Conservation (phyloP, 2,888 invertebrate genomes). For the Drosophila yooni region DNA sequence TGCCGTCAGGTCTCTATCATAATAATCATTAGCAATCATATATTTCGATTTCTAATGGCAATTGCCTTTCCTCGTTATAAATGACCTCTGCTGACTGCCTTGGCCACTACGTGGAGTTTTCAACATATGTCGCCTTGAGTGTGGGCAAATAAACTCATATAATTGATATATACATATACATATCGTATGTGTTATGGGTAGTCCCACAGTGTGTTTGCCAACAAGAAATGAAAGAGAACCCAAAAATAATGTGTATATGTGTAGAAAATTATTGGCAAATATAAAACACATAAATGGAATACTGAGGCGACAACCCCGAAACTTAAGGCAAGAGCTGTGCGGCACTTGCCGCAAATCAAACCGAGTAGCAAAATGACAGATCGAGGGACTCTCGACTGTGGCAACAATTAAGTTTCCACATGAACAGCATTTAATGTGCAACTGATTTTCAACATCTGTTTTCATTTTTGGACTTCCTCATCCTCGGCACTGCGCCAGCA, state of each 20-base stretch:
- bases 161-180: conserved; percentile 31
- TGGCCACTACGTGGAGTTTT: conserved; percentile 5
- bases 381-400: conserved; percentile 59
- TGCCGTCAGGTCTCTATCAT: not conserved
- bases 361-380: conserved; percentile 62
- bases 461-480: conserved; percentile 78
- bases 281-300: conserved; percentile 51
- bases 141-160: conserved; percentile 50
- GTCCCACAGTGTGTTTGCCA: conserved; percentile 19
- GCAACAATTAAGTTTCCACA: conserved; percentile 83
- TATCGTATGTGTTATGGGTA: conserved; percentile 22
- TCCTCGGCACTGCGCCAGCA: conserved; percentile 20
- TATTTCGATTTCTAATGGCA: conserved; percentile 22
- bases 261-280: conserved; percentile 53
- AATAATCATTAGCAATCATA: conserved; percentile 34
- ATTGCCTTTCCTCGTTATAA: conserved; percentile 20
- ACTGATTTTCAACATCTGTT: conserved; percentile 84
- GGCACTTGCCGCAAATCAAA: conserved; percentile 59
- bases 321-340: conserved; percentile 12
- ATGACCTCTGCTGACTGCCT: conserved; percentile 20
- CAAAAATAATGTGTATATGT: conserved; percentile 11
- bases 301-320: conserved; percentile 44
- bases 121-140: conserved; percentile 58
- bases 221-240: conserved; percentile 41
- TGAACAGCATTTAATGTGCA: conserved; percentile 83